Conservation (phyloP, 2,888 invertebrate genomes). For the Diarsia brunnea region DNA sequence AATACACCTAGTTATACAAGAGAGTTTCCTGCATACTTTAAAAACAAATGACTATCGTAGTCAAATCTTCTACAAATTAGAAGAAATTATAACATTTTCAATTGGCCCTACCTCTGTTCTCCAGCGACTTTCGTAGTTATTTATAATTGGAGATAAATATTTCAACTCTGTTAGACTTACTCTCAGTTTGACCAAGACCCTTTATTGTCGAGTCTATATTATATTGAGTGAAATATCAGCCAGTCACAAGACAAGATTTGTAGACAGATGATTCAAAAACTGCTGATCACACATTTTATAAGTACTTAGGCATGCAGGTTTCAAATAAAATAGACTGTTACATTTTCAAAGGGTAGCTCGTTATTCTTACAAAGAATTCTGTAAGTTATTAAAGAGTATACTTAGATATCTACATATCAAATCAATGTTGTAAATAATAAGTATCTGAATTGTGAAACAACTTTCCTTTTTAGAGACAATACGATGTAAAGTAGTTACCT, state of each 20-base stretch:
- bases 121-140: neutral
- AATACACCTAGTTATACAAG: neutral
- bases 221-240: neutral
- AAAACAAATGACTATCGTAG: neutral
- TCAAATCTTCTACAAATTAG: neutral
- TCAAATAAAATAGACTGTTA: slow-evolving; percentile 6
- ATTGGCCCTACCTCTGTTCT: neutral
- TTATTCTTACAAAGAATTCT: slow-evolving; percentile 1
- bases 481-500: slow-evolving; percentile 40
- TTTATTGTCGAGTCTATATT: neutral
- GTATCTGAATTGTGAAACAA: slow-evolving; percentile 21
- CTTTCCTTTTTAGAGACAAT: slow-evolving; percentile 50
- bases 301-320: neutral
- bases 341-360: neutral
- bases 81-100: no score
- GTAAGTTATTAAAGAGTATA: neutral
- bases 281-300: neutral
- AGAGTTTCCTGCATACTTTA: neutral
- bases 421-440: slow-evolving; percentile 39
- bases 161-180: neutral
- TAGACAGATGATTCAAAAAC: neutral
- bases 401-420: slow-evolving; percentile 52
- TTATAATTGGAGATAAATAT: neutral
- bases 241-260: neutral
- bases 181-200: neutral